These are phyloP conservation scores for Plecotus auritus DNA, from an alignment of 2,113 vertebrate genomes.

Conservation along the genomic window DNA sequence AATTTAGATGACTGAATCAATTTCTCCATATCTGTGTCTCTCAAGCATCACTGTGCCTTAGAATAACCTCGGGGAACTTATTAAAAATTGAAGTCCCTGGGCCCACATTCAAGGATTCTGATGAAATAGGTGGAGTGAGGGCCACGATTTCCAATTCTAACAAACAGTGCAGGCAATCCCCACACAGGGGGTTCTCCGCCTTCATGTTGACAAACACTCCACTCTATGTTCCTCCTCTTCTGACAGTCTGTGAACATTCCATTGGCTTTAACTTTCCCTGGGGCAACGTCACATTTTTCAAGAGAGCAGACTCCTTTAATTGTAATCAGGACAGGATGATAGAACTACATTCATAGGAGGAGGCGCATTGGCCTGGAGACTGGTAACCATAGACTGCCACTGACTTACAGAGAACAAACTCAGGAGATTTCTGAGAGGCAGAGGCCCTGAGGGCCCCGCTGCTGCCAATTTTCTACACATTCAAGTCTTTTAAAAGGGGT, in stretches of 20 bases:
- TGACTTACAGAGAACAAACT: background rate
- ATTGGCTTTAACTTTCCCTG: background rate
- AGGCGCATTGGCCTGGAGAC: background rate
- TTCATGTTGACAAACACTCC: background rate
- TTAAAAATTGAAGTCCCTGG: background rate
- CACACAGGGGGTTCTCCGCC: fast-evolving
- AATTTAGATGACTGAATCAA: background rate
- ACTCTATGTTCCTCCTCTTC: background rate
- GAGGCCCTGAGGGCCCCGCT: background rate
- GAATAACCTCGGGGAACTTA: background rate
- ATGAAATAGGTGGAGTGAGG: background rate
- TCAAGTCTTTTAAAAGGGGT: background rate
- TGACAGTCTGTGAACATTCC: background rate
- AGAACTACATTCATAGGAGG: background rate
- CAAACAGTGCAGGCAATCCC: background rate
- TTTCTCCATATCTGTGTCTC: background rate
- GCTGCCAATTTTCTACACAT: background rate
- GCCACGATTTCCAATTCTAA: background rate
- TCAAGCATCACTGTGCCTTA: background rate
- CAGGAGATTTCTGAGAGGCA: constrained; percentile 12
- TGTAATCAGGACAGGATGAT: background rate
- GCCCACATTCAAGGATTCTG: background rate
- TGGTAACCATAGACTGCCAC: background rate
- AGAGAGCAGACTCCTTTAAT: background rate
- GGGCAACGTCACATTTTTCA: background rate